Evolutionary conservation across 2,113 vertebrate species (phyloP).

Genomic region (Seriola aureovittata): DNA sequence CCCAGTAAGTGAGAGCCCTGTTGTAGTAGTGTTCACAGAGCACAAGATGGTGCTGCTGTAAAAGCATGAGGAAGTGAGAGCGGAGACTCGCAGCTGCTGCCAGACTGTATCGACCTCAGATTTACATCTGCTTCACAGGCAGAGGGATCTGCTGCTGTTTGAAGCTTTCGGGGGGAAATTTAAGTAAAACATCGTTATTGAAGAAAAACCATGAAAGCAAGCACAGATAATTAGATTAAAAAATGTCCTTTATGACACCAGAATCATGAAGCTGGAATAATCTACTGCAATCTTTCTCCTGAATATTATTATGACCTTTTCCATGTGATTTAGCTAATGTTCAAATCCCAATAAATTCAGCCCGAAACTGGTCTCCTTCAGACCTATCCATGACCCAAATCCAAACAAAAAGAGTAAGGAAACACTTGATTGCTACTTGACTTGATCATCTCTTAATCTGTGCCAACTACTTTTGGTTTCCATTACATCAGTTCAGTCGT

Average conservation of each 20-base stretch:
- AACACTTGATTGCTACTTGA: too few species aligned
- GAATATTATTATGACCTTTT: too few species aligned
- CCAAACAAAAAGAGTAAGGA: neutral
- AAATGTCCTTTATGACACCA: too few species aligned
- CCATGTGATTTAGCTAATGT: too few species aligned
- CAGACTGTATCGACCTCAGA: neutral
- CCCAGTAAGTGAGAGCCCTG: neutral
- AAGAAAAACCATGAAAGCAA: neutral
- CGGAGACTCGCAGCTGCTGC: neutral
- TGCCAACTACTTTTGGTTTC: neutral
- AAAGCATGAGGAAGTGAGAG: slow-evolving; percentile 8
- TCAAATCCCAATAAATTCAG: neutral
- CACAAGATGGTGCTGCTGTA: slow-evolving; percentile 61
- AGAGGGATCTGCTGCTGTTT: neutral
- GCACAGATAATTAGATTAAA: too few species aligned
- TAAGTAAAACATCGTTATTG: neutral
- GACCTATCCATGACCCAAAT: neutral
- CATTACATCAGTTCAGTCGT: neutral
- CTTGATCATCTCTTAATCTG: neutral
- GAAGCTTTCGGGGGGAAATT: neutral
- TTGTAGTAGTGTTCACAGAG: neutral
- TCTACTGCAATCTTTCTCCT: too few species aligned
- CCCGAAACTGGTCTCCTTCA: neutral
- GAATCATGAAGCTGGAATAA: too few species aligned
- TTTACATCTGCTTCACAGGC: neutral